Evolutionary conservation across 2,113 vertebrate genomes (phyloP).

Genomic region (Chionomys nivalis): DNA sequence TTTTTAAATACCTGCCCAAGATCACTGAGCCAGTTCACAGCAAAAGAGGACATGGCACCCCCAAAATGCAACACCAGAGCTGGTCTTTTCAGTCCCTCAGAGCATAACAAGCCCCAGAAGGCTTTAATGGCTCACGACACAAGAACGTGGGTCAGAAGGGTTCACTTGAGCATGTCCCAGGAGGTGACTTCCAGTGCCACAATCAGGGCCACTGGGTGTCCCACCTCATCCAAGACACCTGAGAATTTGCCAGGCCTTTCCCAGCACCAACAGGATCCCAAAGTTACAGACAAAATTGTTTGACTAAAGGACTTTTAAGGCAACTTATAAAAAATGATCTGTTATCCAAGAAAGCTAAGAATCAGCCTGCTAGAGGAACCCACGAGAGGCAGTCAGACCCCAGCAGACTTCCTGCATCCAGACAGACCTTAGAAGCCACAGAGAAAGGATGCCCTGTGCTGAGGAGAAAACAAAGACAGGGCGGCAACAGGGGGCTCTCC

Average conservation of each 20-base stretch:
- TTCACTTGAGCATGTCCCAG: neutral
- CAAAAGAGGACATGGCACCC: neutral
- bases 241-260: neutral
- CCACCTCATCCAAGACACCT: neutral
- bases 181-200: neutral
- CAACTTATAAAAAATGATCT: neutral
- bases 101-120: neutral
- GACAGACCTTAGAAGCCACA: neutral
- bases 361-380: slow-evolving; percentile 10
- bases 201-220: neutral
- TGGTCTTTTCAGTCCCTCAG: neutral
- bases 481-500: neutral
- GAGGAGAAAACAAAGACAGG: neutral
- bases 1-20: neutral
- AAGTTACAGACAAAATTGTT: neutral
- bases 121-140: neutral
- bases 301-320: neutral
- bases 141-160: neutral
- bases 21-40: neutral
- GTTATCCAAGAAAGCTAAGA: neutral
- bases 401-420: neutral
- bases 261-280: neutral
- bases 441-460: neutral
- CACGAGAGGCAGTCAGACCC: neutral
- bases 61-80: accelerated